Evolutionary conservation across 2,113 vertebrate species (phyloP), one percentile per base, ranked within the genome.

Genomic region (Xenus cinereus): DNA sequence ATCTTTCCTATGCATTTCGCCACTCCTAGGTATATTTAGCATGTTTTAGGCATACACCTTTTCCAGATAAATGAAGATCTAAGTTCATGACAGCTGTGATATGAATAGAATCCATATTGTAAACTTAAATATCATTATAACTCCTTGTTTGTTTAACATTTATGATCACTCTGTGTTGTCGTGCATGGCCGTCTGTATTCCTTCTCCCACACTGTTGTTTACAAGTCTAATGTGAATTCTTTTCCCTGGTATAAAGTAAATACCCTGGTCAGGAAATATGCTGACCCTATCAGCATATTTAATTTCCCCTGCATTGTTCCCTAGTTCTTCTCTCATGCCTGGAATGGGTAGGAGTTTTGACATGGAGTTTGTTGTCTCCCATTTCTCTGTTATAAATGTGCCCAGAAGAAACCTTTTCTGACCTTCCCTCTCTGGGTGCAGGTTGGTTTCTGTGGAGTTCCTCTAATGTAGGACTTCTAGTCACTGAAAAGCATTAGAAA

Each of bases 401-500:
- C 23, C 69, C 62, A 59, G 50, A 27, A 45, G 57, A 60, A 71
- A 68, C 3, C 22, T 56, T 64, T 54, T 56, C 69, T 82, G 80
- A 72, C 66, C 84, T 72, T 80, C 27, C 1, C 6, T 35, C 10
- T 41, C 53, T 0, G 63, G 53, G 45, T 54, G 50, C 62, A 41
- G 69, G 69, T 20, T 60, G 51, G 68, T 95, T 89, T 72, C 76
- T 24, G 33, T 74, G 43, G 56, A 92, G 51, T n/a, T 88, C 54
- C 60, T 80, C 50, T 73, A 43, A 54, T 56, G 35, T 46, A 87
- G 62, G 81, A 22, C 94, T 94, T 24, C n/a, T 48, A 95, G 74
- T 75, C 81, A 46, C 74, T 76, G 84, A 43, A 79, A 93, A 95
- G 81, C 84, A 51, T 89, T 87, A 96, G 84, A 87, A 97, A 85